Evolutionary conservation across 2,888 invertebrate genomes (phyloP), one percentile per base, ranked within the genome.

Genomic region (Epistrophe grossulariae): DNA sequence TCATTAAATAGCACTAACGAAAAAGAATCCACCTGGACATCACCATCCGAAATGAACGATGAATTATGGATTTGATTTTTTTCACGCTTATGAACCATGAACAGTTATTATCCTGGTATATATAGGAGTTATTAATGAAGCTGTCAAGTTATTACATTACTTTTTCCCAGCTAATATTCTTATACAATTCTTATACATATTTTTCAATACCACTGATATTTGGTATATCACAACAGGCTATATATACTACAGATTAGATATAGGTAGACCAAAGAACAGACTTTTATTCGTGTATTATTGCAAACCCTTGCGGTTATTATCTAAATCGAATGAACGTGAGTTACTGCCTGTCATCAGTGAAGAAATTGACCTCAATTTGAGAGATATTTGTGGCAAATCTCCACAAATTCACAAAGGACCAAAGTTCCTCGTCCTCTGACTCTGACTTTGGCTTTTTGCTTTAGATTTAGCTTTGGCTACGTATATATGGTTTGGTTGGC

Each of bases 301-400:
- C 52, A 71, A 62, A 77, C 62, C 62, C 60, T 70, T 77, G 43
- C 62, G 76, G 79, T 78, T 81, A 85, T 85, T 85, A 85, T 85
- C 81, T 85, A 77, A 84, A 84, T 84, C 84, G 76, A 85, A 82
- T 79, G 82, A 82, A 85, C 82, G 74, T 85, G 84, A 80, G 76
- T 77, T 84, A 84, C 84, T 80, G 82, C 81, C 80, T 78, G 81
- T 78, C 82, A 71, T 85, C 78, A 78, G 70, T 81, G 73, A 71
- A 70, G 82, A 71, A 82, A 85, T 79, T 85, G 81, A 82, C 81
- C 85, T 78, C 82, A 81, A 85, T 55, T 84, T 78, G 78, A 74
- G 82, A 78, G 85, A 78, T 81, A 81, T 85, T 81, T 85, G 77
- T 35, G 81, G 84, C 60, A 85, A 85, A 85, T 78, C 78, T 82